Evolutionary conservation across 2,888 invertebrate genomes (phyloP).

Genomic region (Monopis laevigella): DNA sequence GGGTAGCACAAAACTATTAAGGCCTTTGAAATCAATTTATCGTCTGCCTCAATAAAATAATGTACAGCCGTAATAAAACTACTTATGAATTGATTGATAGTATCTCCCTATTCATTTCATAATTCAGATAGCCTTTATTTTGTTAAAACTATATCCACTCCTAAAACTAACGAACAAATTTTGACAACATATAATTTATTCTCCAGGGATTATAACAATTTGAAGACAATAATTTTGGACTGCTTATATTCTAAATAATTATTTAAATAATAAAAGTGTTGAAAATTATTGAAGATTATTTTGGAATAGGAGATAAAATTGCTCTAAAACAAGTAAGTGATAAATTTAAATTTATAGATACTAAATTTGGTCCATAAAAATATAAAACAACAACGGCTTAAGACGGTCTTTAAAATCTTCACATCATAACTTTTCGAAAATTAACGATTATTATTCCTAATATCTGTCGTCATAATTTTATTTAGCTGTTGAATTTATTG

Average conservation of each 20-base stretch:
- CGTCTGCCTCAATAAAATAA: neutral
- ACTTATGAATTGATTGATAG: neutral
- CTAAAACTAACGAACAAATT: conserved; percentile 4
- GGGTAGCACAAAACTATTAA: conserved; percentile 29
- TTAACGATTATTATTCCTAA: too few species aligned
- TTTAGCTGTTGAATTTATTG: too few species aligned
- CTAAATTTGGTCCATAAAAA: too few species aligned
- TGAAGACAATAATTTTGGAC: neutral
- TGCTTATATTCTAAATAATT: neutral
- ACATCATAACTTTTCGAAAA: too few species aligned
- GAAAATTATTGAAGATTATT: too few species aligned
- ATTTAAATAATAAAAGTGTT: too few species aligned
- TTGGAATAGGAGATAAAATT: too few species aligned
- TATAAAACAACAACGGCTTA: too few species aligned
- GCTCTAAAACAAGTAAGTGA: too few species aligned
- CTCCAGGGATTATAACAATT: conserved; percentile 1
- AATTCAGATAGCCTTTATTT: neutral
- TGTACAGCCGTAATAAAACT: neutral
- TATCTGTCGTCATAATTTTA: too few species aligned
- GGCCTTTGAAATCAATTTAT: conserved; percentile 16
- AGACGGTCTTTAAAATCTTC: too few species aligned
- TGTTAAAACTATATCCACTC: conserved; percentile 1
- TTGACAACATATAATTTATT: conserved; percentile 2
- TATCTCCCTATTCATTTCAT: neutral
- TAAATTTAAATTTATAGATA: too few species aligned